Evolutionary conservation across 2,888 invertebrate species (phyloP).

Genomic region (Deilephila porcellus): DNA sequence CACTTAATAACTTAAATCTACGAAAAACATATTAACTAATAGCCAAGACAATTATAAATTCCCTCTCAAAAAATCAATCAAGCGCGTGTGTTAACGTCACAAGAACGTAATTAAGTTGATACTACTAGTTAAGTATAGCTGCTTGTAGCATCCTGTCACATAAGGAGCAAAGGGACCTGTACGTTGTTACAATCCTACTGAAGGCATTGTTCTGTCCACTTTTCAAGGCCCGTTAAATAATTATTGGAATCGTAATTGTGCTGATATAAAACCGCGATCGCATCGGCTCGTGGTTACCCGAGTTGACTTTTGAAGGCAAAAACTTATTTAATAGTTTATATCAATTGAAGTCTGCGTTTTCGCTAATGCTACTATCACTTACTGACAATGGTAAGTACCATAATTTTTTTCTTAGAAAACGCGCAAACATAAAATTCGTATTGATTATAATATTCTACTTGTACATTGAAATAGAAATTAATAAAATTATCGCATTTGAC

Average conservation of each 20-base stretch:
- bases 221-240: slow-evolving; percentile 3
- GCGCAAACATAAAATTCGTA: too few relatives aligned
- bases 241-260: slow-evolving; percentile 14
- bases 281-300: neutral
- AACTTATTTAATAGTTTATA: neutral
- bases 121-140: neutral
- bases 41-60: neutral
- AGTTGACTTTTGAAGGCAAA: neutral
- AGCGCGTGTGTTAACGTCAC: neutral
- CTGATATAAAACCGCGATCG: neutral
- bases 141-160: neutral
- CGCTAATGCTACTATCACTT: too few relatives aligned
- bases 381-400: too few relatives aligned
- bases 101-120: slow-evolving; percentile 13
- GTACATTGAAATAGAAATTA: neutral
- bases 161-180: neutral
- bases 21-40: too few relatives aligned
- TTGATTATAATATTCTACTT: neutral
- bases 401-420: too few relatives aligned
- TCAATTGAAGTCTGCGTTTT: too few relatives aligned
- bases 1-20: too few relatives aligned
- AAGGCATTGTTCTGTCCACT: slow-evolving; percentile 23
- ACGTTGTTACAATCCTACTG: neutral
- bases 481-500: neutral
- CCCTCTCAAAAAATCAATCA: neutral